Conservation (phyloP, 2,797 vertebrate species). For the Chlorospingus flavigularis region DNA sequence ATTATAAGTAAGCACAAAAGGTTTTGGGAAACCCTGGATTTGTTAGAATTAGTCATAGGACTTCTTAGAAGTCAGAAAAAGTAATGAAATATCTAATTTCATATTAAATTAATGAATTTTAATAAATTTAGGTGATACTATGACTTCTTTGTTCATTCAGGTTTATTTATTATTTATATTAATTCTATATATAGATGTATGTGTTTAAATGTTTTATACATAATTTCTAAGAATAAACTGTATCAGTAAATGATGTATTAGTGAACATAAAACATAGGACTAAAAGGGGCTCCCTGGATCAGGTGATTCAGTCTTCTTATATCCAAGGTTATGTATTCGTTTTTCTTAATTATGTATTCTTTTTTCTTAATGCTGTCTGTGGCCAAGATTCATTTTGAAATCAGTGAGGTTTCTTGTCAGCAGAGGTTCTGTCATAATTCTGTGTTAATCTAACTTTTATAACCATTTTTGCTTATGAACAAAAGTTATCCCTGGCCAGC, state of each 20-base stretch:
- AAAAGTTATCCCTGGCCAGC: not conserved
- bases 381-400: not conserved
- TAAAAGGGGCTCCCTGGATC: not conserved
- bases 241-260: not conserved
- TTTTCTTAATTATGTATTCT: not conserved
- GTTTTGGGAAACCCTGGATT: not conserved
- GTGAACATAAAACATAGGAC: not conserved
- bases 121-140: not conserved
- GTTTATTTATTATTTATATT: not conserved
- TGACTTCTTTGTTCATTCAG: not conserved
- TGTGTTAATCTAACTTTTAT: not conserved
- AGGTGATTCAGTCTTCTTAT: not conserved
- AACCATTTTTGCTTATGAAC: not conserved
- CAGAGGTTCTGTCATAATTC: not conserved
- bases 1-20: not conserved
- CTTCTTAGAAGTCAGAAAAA: not conserved
- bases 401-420: not conserved
- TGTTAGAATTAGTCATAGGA: not conserved
- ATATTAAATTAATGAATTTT: not conserved
- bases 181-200: not conserved
- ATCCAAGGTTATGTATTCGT: not conserved
- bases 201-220: not conserved
- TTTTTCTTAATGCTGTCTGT: not conserved
- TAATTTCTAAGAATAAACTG: not conserved
- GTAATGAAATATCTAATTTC: not conserved